Base-by-base conservation (phyloP, 2,113 vertebrate species). In the Megaceryle maxima region DNA sequence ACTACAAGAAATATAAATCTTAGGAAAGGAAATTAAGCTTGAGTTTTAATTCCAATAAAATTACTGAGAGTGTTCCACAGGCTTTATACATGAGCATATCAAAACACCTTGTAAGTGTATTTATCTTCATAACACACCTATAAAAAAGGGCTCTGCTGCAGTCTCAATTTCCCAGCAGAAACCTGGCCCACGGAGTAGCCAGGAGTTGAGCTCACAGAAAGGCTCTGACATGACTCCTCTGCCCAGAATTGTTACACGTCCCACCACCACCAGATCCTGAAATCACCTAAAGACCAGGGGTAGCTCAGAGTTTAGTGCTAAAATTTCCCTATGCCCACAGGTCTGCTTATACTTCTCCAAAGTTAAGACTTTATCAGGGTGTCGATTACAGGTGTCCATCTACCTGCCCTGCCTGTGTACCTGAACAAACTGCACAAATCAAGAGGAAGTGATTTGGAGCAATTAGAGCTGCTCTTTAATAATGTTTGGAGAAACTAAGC, bases 1-100 rank as follows among this genome's bases (percentile, higher is more conserved):
- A 66, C 46, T n/a, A 48, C 25, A 62, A 59, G 69, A 89, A 84
- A 66, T 88, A 88, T 66, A 92, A 96, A 96, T 92, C 88, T 93
- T 24, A 41, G 25, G 67, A 48, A 91, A 57, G 55, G 50, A 83
- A 90, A 91, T 96, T 81, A 88, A 94, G 56, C 73, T 81, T 20
- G 16, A 3, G 22, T 93, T 94, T 96, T 79, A 96, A 81, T 95
- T 72, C 72, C 39, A 76, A 24, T 76, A 29, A 92, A 94, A 76
- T 93, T 83, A 76, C 66, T 64, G 57, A 79, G 12, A 73, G 25
- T 26, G 64, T 84, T 57, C 48, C 33, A 50, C 11, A 24, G 44
- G 10, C 29, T 60, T 83, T 37, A 48, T 20, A 55, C 64, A 25
- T 1, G 29, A 70, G 51, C 10, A 5, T 31, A 63, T 31, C 21